Conservation (phyloP, 2,113 vertebrate species). For the Ploceus nigricollis region DNA sequence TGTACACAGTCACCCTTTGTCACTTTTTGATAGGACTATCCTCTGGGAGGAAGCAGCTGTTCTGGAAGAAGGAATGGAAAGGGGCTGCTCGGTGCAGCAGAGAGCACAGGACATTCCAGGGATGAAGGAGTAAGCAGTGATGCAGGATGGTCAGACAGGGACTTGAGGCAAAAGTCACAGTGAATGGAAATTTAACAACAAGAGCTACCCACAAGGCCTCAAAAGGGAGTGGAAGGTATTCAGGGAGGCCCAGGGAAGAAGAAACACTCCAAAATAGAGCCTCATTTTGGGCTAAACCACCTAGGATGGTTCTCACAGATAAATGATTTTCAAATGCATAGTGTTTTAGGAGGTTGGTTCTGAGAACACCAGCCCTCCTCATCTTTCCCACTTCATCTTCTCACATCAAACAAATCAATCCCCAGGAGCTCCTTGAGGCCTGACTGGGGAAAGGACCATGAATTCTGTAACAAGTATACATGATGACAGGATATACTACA, state of each 20-base stretch:
- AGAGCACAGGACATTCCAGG: background rate
- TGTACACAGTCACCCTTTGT: background rate
- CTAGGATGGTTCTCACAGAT: background rate
- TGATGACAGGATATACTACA: background rate
- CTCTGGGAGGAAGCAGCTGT: background rate
- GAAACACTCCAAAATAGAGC: background rate
- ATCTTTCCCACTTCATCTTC: background rate
- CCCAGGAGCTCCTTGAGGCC: background rate
- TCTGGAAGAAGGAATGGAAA: background rate
- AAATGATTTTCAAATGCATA: background rate
- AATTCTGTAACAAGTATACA: background rate
- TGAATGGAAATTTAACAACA: background rate
- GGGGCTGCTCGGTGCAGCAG: background rate
- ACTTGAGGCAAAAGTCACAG: background rate
- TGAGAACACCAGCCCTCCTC: background rate
- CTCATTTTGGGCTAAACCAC: background rate
- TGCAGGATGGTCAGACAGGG: background rate
- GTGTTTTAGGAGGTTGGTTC: background rate
- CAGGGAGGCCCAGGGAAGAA: background rate
- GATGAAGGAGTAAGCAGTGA: background rate
- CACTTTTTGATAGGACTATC: background rate
- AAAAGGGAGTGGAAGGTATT: background rate
- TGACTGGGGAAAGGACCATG: background rate
- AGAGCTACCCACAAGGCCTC: background rate
- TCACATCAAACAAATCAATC: background rate